Conservation (phyloP, 1,140 invertebrate genomes). For the Asobara japonica region DNA sequence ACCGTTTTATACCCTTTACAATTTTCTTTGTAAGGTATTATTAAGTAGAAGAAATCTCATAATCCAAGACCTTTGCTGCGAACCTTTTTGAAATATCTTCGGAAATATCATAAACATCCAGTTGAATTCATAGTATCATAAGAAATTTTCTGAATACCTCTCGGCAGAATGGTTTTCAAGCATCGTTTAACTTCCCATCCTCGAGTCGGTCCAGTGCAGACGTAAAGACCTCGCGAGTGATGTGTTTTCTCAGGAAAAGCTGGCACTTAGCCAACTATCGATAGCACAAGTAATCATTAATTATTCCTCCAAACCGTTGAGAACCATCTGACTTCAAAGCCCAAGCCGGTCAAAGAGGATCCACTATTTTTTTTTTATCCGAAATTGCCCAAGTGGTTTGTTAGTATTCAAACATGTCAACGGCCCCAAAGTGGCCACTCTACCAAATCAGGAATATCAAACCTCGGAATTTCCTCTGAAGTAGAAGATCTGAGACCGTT, state of each 20-base stretch:
- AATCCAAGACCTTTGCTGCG: not conserved
- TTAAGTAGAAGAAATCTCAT: too few species aligned
- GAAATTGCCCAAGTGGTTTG: not conserved
- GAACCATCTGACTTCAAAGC: not conserved
- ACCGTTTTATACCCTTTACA: too few species aligned
- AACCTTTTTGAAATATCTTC: not conserved
- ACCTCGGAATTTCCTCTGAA: not conserved
- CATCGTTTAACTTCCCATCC: slow-evolving; percentile 31
- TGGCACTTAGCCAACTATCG: slow-evolving; percentile 26
- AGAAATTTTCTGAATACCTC: slow-evolving; percentile 14
- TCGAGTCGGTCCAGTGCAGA: not conserved
- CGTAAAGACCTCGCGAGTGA: slow-evolving; percentile 15
- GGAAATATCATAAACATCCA: slow-evolving; percentile 28
- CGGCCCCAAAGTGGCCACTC: not conserved
- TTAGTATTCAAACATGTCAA: not conserved
- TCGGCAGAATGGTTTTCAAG: slow-evolving; percentile 23
- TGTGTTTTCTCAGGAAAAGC: slow-evolving; percentile 22
- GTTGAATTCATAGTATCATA: slow-evolving; percentile 11
- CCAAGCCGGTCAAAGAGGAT: not conserved
- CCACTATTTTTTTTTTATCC: not conserved
- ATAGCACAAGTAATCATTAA: slow-evolving; percentile 23
- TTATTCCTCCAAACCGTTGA: not conserved
- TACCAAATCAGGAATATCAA: not conserved
- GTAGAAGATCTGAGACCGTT: not conserved
- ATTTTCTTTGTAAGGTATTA: too few species aligned